Conservation (phyloP, 37 sponge, comb jelly and placozoan species). For the Hexactinellida sp. region DNA sequence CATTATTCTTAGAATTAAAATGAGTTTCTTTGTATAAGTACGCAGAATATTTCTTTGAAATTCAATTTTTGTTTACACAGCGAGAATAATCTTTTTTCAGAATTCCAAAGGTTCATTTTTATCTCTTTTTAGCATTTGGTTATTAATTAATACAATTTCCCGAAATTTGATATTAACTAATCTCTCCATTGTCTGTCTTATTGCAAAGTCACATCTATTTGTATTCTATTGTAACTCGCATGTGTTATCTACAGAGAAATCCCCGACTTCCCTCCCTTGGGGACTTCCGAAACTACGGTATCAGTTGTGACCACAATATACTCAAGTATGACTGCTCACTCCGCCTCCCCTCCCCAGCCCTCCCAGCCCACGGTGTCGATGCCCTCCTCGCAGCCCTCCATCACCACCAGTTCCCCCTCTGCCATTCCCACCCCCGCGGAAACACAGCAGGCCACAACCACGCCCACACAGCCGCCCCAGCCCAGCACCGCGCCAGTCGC, state of each 20-base stretch:
- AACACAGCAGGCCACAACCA: neutral
- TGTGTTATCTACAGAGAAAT: neutral
- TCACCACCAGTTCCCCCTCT: neutral
- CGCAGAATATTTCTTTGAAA: too few species aligned
- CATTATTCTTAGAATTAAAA: too few species aligned
- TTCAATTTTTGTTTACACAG: too few species aligned
- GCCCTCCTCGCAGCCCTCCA: neutral
- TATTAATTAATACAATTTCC: too few species aligned
- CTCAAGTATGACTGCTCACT: neutral
- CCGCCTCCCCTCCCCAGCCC: neutral
- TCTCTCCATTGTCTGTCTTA: too few species aligned
- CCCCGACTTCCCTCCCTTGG: neutral
- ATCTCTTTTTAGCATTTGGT: too few species aligned
- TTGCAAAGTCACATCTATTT: too few species aligned
- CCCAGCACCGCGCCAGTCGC: neutral
- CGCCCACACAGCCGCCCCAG: neutral
- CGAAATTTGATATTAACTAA: too few species aligned
- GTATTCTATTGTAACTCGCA: too few species aligned
- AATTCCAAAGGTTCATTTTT: too few species aligned
- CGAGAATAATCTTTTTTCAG: too few species aligned
- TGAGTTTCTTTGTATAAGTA: too few species aligned
- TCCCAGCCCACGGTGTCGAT: neutral
- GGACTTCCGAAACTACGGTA: neutral
- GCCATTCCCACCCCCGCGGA: neutral
- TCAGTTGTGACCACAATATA: neutral